Evolutionary conservation across 2,113 vertebrate genomes (phyloP), one percentile per base, ranked within the genome.

Genomic region (Hystrix cristata): DNA sequence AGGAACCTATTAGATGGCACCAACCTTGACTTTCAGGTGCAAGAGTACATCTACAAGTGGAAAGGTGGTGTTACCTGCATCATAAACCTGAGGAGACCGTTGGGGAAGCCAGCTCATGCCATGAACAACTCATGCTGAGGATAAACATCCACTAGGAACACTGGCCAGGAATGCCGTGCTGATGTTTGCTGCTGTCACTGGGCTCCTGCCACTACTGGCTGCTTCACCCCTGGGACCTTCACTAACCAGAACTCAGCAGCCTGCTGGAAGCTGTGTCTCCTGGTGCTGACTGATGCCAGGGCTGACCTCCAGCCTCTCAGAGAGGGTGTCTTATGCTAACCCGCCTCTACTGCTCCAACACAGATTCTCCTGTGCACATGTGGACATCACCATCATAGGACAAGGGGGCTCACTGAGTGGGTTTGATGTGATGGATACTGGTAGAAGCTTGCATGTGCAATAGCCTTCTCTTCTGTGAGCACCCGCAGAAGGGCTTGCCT

Each of bases 111-210:
- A 34, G 11, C 31, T 55, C 18, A 8, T 46, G 57, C 13, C 53
- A 71, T 25, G 19, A 9, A 31, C n/a, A 25, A 43, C 64, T 43
- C 11, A 38, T 55, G 46, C 18, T 64, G 46, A 89, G 19, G 31
- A 15, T 46, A 83, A 67, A 21, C 57, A 21, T 53, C 48, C 27
- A 65, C 19, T 16, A 65, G 7, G n/a, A 76, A 64, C n/a, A 7
- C 13, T 8, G 15, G 27, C 10, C 18, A 18, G 29, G 38, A 31
- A 31, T 4, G 7, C 23, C 16, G 0, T n/a, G 29, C 6, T 0
- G 4, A 64, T 81, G 55, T 3, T 31, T 62, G 3, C 29, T 29
- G 21, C 23, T 38, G 1, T 19, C 11, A 48, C 18, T 11, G 7
- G 48, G 19, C 10, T 21, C 62, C 7, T 27, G 53, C 10, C n/a